Percentiles rank a stretch among this genome's conserved stretches.
These are phyloP conservation scores for Phyllostomus discolor DNA, from an alignment of 2,113 vertebrate species.

Conservation along the genomic window DNA sequence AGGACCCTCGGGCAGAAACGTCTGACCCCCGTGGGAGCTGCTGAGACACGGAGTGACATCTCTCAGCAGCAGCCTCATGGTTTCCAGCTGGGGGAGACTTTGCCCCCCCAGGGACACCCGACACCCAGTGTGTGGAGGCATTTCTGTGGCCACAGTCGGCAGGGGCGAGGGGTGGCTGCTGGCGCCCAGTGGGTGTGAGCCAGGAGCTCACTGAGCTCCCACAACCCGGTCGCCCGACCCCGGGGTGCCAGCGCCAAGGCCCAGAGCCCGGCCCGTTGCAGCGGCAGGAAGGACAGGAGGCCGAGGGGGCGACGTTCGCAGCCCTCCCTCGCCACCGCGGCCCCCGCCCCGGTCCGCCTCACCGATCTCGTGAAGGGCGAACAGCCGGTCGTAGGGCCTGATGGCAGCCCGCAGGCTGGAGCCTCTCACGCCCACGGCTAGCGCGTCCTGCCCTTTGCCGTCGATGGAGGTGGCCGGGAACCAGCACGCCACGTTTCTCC, in stretches of 20 bases:
- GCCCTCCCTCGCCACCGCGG: background rate
- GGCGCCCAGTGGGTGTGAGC: too few species aligned
- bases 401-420: conserved; percentile 73
- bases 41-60: background rate
- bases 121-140: background rate
- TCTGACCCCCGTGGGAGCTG: background rate
- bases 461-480: conserved; percentile 66
- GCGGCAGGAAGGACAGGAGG: background rate
- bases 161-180: too few species aligned
- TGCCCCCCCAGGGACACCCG: background rate
- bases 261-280: background rate
- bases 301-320: background rate
- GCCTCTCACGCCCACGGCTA: conserved; percentile 74
- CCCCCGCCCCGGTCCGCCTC: conserved; percentile 15
- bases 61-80: background rate
- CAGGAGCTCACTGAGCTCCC: too few species aligned
- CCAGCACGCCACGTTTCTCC: conserved; percentile 62
- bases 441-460: background rate
- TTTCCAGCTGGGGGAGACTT: background rate
- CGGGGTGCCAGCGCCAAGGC: accelerated
- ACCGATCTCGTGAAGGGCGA: conserved; percentile 76
- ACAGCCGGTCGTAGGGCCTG: conserved; percentile 75
- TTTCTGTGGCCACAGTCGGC: background rate
- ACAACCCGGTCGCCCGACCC: background rate
- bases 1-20: background rate